A percentile compares a stretch with the other conserved stretches of the same genome.
Evolutionary conservation across 2,797 vertebrate species (phyloP).

Genomic region (Melanotaenia parkinsoni): DNA sequence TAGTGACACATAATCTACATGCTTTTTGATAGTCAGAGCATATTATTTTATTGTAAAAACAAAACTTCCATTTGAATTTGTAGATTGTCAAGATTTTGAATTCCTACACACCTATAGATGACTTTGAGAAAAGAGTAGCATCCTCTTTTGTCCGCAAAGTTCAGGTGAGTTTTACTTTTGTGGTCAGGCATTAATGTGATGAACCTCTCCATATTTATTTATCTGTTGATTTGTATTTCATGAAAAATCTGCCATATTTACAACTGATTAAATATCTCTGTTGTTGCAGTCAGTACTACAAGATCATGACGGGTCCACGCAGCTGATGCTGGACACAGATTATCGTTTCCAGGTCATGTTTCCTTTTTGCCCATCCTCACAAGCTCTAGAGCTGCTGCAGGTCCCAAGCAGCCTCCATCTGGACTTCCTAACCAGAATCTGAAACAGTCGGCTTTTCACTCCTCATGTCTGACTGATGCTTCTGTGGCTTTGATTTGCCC

Average conservation of each 20-base stretch:
- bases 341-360: slow-evolving; percentile 96
- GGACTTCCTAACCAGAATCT: slow-evolving; percentile 90
- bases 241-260: neutral
- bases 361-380: slow-evolving; percentile 89
- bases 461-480: slow-evolving; percentile 18
- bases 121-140: slow-evolving; percentile 96
- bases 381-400: slow-evolving; percentile 93
- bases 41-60: neutral
- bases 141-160: slow-evolving; percentile 96
- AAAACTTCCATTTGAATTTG: slow-evolving; percentile 22
- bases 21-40: neutral
- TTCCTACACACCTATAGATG: slow-evolving; percentile 97
- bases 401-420: slow-evolving; percentile 93
- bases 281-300: slow-evolving; percentile 88
- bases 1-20: neutral
- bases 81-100: slow-evolving; percentile 98
- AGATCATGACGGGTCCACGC: slow-evolving; percentile 86
- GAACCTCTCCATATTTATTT: neutral
- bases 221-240: neutral
- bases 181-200: neutral
- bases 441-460: slow-evolving; percentile 49
- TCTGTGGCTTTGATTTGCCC: neutral
- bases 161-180: slow-evolving; percentile 83
- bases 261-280: slow-evolving; percentile 27
- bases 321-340: slow-evolving; percentile 92